Evolutionary conservation across 2,888 invertebrate genomes (phyloP), one percentile per base, ranked within the genome.

Genomic region (Nomada goodeniana): DNA sequence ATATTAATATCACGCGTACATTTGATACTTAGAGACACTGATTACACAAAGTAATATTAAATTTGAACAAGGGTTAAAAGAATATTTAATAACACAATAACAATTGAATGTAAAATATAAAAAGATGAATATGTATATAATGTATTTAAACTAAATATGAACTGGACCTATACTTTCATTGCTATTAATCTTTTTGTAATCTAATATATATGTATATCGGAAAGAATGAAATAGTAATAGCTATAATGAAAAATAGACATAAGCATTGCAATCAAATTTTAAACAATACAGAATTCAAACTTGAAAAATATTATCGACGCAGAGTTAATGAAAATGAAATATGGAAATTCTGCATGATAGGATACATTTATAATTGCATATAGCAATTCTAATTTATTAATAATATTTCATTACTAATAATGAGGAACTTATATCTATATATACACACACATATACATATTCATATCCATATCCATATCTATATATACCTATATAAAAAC

Each of bases 1-100:
- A 36, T 9, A 36, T 36, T 36, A 36, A 36, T 36, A 36, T 26
- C 55, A 26, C 53, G 44, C 57, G 15, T 55, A 67, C 59, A 63
- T n/a, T 63, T 47, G 61, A 70, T 50, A 18, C 42, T 65, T 26
- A 50, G 42, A 52, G 47, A 47, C 71, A 80, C 79, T 71, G 70
- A 80, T 80, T 61, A 71, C 50, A n/a, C 60, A 47, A 60, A 36
- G 36, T 36, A 77, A 68, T 53, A 23, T 23, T 36, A 65, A 59
- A 47, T 64, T 36, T 0, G 11, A 36, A 47, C 36, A 36, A 36
- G 9, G 0, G 36, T 36, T 36, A 55, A 42, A 26, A 18, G 11
- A 20, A 13, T 57, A 47, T 53, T 7, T 29, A 7, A 20, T 52
- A 42, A 57, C 15, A 20, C 7, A 18, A 63, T 57, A 18, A 50